A percentile compares a stretch with the other conserved stretches of the same genome.
These are phyloP conservation scores for Oreamnos americanus DNA, from an alignment of 2,113 vertebrate genomes.

Conservation along the genomic window DNA sequence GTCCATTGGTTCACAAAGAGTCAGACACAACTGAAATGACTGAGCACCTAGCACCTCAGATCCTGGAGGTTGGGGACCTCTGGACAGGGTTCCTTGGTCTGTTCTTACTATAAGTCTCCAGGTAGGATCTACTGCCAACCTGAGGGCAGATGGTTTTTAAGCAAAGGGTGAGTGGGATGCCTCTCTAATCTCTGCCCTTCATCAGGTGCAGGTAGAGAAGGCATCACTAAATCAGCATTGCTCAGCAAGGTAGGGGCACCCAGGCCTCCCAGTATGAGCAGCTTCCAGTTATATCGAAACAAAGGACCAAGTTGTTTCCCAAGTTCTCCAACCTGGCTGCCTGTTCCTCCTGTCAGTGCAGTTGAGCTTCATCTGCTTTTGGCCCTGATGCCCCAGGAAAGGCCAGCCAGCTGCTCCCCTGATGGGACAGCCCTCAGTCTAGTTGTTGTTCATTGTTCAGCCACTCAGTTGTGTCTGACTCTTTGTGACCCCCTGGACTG, in stretches of 20 bases:
- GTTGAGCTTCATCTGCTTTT: slow-evolving; percentile 51
- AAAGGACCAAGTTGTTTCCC: neutral
- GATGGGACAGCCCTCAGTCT: neutral
- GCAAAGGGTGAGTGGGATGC: neutral
- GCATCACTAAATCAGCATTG: neutral
- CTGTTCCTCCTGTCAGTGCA: slow-evolving; percentile 24
- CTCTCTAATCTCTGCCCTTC: neutral
- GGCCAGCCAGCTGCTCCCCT: slow-evolving; percentile 4
- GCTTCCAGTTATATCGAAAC: neutral
- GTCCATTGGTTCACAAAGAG: neutral
- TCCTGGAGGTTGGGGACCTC: neutral
- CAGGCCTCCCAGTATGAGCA: neutral
- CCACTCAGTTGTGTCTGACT: rapidly evolving
- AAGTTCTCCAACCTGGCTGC: neutral
- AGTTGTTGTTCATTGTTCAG: neutral
- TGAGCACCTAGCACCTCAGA: neutral
- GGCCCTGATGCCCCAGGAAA: slow-evolving; percentile 47
- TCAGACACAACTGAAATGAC: neutral
- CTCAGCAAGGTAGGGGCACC: no score
- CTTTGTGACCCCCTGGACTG: neutral
- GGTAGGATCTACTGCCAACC: neutral
- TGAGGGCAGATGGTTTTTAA: neutral
- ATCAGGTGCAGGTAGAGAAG: neutral
- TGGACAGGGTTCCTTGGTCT: neutral
- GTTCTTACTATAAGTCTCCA: neutral